Percentiles rank a stretch among this genome's conserved stretches.
phyloP scores from a whole-genome alignment of 2,888 invertebrate species.

The Automeris io region DNA sequence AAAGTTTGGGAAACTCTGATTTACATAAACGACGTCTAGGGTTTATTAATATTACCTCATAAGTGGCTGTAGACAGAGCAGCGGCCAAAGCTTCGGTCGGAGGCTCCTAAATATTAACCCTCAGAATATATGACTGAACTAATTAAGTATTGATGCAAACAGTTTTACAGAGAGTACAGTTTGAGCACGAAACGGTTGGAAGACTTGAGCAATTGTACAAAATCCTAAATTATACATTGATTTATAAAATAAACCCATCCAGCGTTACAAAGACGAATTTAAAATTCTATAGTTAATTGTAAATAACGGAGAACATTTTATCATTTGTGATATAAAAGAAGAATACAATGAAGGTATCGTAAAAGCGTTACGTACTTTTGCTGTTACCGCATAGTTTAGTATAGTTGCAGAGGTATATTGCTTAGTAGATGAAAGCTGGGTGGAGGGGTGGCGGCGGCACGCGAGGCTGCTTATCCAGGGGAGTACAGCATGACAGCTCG shows the following conservation, averaged over 20 bases:
- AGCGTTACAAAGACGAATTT: too few relatives aligned
- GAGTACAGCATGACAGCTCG: slow-evolving; percentile 62
- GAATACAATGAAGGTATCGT: not conserved
- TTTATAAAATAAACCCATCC: too few relatives aligned
- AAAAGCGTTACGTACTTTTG: not conserved
- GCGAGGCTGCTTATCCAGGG: slow-evolving; percentile 60
- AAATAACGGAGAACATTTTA: not conserved
- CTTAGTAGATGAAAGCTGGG: slow-evolving; percentile 67
- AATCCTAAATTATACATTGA: too few relatives aligned
- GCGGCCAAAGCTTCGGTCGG: too few relatives aligned
- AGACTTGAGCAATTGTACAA: slow-evolving; percentile 61
- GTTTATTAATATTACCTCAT: too few relatives aligned
- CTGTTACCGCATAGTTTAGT: too few relatives aligned
- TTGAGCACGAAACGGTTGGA: slow-evolving; percentile 55
- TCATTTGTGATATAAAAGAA: too few relatives aligned
- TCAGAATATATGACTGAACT: too few relatives aligned
- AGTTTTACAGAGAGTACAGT: slow-evolving; percentile 13
- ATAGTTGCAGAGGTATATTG: not conserved
- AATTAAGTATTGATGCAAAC: slow-evolving; percentile 16
- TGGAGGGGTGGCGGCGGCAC: slow-evolving; percentile 59
- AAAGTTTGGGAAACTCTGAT: too few relatives aligned
- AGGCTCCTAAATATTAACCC: too few relatives aligned
- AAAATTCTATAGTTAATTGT: not conserved
- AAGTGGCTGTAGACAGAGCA: too few relatives aligned
- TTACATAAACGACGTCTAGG: too few relatives aligned